phyloP scores from a whole-genome alignment of 37 sponge, comb jelly and placozoan genomes.

The Petrosia ficiformis region DNA sequence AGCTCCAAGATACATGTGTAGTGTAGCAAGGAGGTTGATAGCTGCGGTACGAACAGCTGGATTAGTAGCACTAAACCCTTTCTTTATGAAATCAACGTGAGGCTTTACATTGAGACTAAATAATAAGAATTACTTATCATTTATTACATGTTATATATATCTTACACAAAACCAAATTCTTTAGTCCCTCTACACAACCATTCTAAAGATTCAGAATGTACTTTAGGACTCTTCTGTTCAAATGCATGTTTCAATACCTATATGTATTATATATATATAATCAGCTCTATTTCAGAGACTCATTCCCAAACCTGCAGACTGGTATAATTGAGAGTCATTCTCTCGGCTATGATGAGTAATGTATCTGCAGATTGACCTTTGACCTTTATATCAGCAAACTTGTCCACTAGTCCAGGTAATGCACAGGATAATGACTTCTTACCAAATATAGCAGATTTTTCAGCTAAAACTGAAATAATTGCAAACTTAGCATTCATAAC shows the following conservation, averaged over 20 bases:
- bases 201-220: constrained; percentile 78
- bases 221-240: constrained; percentile 92
- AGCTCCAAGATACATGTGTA: constrained; percentile 70
- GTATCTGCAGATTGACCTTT: constrained; percentile 55
- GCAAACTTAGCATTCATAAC: constrained; percentile 80
- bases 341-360: constrained; percentile 52
- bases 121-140: background rate
- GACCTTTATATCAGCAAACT: constrained; percentile 80
- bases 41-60: constrained; percentile 78
- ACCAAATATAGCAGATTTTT: constrained; percentile 68
- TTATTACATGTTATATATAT: background rate
- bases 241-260: constrained; percentile 67
- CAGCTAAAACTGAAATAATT: constrained; percentile 53
- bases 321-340: constrained; percentile 64
- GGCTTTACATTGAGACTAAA: constrained; percentile 21
- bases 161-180: constrained; percentile 74
- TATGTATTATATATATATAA: background rate
- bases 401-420: constrained; percentile 81
- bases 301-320: constrained; percentile 28
- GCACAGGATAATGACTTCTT: constrained; percentile 54
- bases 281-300: background rate
- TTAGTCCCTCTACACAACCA: constrained; percentile 75
- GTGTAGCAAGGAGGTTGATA: constrained; percentile 59
- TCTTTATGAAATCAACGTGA: constrained; percentile 72
- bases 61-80: constrained; percentile 66